A percentile compares a stretch with the other conserved stretches of the same genome.
Evolutionary conservation across 2,888 invertebrate species (phyloP).

Genomic region (Anagyrus pseudococci): DNA sequence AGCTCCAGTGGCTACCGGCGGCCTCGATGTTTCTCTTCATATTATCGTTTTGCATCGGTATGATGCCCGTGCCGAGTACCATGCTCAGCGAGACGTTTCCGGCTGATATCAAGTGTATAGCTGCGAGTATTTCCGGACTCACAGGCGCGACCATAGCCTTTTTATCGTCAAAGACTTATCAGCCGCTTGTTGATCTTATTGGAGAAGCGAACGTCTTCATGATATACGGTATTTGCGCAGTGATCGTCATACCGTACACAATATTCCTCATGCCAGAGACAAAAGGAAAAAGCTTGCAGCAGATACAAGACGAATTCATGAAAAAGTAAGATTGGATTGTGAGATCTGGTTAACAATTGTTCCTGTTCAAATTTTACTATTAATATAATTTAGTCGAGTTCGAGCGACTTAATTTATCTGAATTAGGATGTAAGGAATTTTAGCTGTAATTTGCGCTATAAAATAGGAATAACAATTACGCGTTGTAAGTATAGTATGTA

Average conservation of each 20-base stretch:
- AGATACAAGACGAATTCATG: slow-evolving; percentile 76
- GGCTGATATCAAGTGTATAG: slow-evolving; percentile 40
- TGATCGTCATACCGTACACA: slow-evolving; percentile 53
- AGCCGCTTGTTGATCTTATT: slow-evolving; percentile 35
- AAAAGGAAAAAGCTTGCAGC: slow-evolving; percentile 83
- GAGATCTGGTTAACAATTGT: too few relatives aligned
- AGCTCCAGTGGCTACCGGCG: slow-evolving; percentile 49
- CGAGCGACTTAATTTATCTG: too few relatives aligned
- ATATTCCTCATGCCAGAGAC: slow-evolving; percentile 83
- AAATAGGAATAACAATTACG: too few relatives aligned
- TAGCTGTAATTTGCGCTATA: too few relatives aligned
- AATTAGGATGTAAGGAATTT: too few relatives aligned
- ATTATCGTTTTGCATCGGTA: slow-evolving; percentile 41
- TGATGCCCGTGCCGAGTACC: slow-evolving; percentile 37
- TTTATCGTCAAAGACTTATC: slow-evolving; percentile 40
- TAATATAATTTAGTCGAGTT: too few relatives aligned
- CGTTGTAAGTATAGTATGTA: too few relatives aligned
- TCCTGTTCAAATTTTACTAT: too few relatives aligned
- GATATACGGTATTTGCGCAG: slow-evolving; percentile 39
- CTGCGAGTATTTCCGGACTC: slow-evolving; percentile 36
- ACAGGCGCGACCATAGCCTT: slow-evolving; percentile 39
- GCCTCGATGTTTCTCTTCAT: slow-evolving; percentile 43
- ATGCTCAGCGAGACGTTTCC: slow-evolving; percentile 41
- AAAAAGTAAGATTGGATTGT: slow-evolving; percentile 2
- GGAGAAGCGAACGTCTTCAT: slow-evolving; percentile 42